Evolutionary conservation across 2,888 invertebrate species (phyloP).

Genomic region (Folsomia candida): DNA sequence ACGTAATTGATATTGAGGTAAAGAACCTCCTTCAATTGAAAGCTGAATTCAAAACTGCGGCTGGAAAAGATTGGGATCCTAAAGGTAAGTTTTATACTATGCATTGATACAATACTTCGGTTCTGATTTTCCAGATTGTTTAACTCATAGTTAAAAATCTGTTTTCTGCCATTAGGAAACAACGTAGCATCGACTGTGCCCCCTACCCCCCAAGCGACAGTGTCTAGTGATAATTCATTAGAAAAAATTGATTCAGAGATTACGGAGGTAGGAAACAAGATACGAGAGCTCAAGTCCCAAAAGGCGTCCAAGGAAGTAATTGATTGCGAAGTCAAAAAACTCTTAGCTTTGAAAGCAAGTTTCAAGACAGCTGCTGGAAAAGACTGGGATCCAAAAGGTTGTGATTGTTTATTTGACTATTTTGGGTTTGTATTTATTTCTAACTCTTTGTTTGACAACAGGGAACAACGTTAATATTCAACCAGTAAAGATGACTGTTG

Average conservation of each 20-base stretch:
- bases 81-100: no score
- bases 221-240: no score
- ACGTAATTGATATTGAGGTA: slow-evolving; percentile 58
- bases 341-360: slow-evolving; percentile 70
- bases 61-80: slow-evolving; percentile 38
- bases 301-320: slow-evolving; percentile 64
- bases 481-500: neutral
- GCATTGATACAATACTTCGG: no score
- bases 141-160: no score
- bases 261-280: slow-evolving; percentile 62
- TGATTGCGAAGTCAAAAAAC: slow-evolving; percentile 62
- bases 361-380: slow-evolving; percentile 61
- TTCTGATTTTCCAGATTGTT: no score
- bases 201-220: no score
- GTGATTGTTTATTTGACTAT: no score
- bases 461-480: neutral
- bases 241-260: no score
- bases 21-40: slow-evolving; percentile 70
- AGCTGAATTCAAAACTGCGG: slow-evolving; percentile 65
- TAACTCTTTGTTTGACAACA: no score
- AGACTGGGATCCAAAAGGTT: slow-evolving; percentile 34
- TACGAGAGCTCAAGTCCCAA: slow-evolving; percentile 68
- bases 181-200: no score
- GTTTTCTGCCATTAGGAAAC: no score
- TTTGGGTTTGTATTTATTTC: no score